These are phyloP conservation scores for Papilio xuthus DNA, from an alignment of 1,140 invertebrate genomes.

Conservation along the genomic window DNA sequence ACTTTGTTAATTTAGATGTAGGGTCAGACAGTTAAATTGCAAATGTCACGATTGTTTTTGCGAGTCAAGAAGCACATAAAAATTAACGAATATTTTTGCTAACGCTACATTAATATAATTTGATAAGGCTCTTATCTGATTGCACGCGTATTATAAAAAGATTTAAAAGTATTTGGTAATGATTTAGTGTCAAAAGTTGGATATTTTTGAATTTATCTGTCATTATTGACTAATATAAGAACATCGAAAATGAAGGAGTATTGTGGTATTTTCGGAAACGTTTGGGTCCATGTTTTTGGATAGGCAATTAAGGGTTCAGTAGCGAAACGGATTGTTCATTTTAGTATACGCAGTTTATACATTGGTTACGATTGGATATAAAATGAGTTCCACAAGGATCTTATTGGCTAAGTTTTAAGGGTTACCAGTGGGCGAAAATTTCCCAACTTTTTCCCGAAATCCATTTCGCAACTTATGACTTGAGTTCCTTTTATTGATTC, in stretches of 20 bases:
- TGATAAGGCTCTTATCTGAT: neutral
- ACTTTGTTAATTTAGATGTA: no score
- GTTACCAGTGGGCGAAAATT: no score
- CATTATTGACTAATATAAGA: neutral
- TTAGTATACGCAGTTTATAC: slow-evolving; percentile 12
- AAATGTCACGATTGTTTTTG: neutral
- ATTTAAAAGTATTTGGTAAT: no score
- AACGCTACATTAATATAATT: neutral
- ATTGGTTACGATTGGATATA: neutral
- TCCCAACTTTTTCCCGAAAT: no score
- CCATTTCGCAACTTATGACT: no score
- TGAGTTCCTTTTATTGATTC: no score
- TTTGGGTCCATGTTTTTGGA: slow-evolving; percentile 49
- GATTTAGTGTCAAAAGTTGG: neutral
- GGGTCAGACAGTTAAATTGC: no score
- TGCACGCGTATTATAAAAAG: neutral
- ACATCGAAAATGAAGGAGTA: neutral
- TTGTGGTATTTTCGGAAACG: slow-evolving; percentile 38
- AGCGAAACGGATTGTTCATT: slow-evolving; percentile 18
- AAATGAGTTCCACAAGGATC: neutral
- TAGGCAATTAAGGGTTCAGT: slow-evolving; percentile 33
- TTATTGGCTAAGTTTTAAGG: no score
- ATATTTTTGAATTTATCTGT: neutral
- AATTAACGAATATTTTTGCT: neutral
- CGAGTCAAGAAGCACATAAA: neutral